A percentile compares a stretch with the other conserved stretches of the same genome.
These are phyloP conservation scores for Clarias laeviceps DNA, from an alignment of 2,797 vertebrate species.

Conservation along the genomic window DNA sequence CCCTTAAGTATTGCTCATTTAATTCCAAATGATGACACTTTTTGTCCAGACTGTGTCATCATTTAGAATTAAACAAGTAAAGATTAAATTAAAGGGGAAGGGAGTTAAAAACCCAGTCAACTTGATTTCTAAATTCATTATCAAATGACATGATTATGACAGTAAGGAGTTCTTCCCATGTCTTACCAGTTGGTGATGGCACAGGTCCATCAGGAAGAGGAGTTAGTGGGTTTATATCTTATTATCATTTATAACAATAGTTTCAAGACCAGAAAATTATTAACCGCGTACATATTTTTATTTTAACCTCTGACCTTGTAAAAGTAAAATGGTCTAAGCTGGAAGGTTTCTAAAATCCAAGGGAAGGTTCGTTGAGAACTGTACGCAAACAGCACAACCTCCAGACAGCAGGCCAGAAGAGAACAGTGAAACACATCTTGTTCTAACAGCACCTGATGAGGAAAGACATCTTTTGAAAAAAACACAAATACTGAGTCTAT, in stretches of 20 bases:
- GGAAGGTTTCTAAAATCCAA: constrained; percentile 89
- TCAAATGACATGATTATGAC: neutral
- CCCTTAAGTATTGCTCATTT: too few species aligned
- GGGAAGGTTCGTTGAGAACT: constrained; percentile 94
- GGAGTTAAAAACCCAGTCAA: neutral
- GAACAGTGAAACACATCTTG: constrained; percentile 94
- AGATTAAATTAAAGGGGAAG: too few species aligned
- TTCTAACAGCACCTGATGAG: constrained; percentile 83
- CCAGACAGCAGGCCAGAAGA: constrained; percentile 90
- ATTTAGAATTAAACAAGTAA: too few species aligned
- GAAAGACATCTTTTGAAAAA: neutral
- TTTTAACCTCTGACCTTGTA: constrained; percentile 84
- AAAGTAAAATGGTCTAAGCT: constrained; percentile 89
- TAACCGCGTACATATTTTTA: neutral
- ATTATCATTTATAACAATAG: neutral
- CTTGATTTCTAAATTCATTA: neutral
- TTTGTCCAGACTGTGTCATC: too few species aligned
- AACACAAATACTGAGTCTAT: neutral
- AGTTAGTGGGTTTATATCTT: neutral
- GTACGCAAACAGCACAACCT: constrained; percentile 94
- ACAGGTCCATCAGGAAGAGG: neutral
- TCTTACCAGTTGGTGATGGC: neutral
- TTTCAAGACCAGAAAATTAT: neutral
- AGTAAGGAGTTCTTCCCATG: neutral
- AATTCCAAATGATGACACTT: too few species aligned